Conservation (phyloP, 2,888 invertebrate species). For the Cheilosia soror region DNA sequence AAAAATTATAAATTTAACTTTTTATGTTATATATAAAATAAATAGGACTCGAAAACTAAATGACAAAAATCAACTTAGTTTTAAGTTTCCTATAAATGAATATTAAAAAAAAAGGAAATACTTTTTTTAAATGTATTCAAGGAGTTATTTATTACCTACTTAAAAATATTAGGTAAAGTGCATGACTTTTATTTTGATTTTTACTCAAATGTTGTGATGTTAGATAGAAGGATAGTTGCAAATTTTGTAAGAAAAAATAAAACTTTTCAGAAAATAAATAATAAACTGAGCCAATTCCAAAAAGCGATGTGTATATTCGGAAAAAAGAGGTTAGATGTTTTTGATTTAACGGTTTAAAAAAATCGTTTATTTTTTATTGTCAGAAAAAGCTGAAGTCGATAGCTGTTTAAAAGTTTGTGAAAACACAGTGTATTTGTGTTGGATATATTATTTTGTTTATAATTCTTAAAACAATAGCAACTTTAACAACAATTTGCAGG, state of each 20-base stretch:
- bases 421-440: constrained; percentile 18
- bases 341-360: constrained; percentile 2
- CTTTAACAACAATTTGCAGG: constrained; percentile 15
- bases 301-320: constrained; percentile 55
- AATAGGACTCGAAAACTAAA: constrained; percentile 14
- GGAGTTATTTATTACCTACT: constrained; percentile 15
- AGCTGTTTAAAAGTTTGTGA: constrained; percentile 24
- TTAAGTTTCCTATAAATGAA: constrained; percentile 14
- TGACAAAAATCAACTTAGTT: constrained; percentile 2
- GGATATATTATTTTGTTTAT: neutral
- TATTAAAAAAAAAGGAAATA: constrained; percentile 4
- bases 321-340: neutral
- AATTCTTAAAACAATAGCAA: constrained; percentile 7
- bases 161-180: constrained; percentile 16
- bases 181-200: constrained; percentile 6
- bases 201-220: constrained; percentile 3
- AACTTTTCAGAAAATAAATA: neutral
- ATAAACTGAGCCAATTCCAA: constrained; percentile 53
- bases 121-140: neutral
- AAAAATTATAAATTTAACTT: constrained; percentile 22
- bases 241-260: constrained; percentile 10
- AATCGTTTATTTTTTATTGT: neutral
- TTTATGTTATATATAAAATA: constrained; percentile 16
- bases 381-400: constrained; percentile 31
- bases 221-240: constrained; percentile 5